A percentile compares a stretch with the other conserved stretches of the same genome.
Conservation (phyloP, 1,140 invertebrate genomes). For the Popillia japonica region DNA sequence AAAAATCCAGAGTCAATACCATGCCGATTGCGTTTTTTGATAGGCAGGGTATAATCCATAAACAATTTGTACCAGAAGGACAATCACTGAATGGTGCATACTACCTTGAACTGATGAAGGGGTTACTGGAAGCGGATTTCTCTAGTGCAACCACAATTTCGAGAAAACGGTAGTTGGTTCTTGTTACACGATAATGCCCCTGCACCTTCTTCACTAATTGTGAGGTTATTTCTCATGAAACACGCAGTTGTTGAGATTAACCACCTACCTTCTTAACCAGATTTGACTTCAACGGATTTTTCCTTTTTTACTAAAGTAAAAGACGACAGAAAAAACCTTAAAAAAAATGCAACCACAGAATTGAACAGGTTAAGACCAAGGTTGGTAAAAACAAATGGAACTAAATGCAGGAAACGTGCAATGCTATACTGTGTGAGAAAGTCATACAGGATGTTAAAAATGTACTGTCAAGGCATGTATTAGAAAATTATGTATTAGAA, state of each 20-base stretch:
- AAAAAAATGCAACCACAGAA: too few relatives aligned
- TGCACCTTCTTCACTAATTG: neutral
- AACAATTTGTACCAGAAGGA: neutral
- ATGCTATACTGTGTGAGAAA: too few relatives aligned
- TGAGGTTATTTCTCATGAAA: constrained; percentile 9
- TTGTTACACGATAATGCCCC: neutral
- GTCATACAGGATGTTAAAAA: too few relatives aligned
- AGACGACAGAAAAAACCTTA: too few relatives aligned
- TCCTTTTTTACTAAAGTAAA: too few relatives aligned
- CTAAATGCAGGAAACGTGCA: too few relatives aligned
- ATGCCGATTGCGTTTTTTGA: neutral
- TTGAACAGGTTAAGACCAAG: too few relatives aligned
- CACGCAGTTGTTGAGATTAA: constrained; percentile 18
- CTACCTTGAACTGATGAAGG: neutral
- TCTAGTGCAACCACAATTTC: constrained; percentile 22
- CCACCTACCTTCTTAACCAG: constrained; percentile 47
- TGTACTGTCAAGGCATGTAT: too few relatives aligned
- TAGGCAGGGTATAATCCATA: too few relatives aligned
- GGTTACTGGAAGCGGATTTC: neutral
- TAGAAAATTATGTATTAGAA: too few relatives aligned
- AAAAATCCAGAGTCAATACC: neutral
- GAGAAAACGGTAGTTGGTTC: constrained; percentile 26
- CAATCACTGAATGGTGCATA: neutral
- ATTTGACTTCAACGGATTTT: too few relatives aligned
- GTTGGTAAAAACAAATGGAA: too few relatives aligned